phyloP scores from a whole-genome alignment of 2,888 invertebrate genomes.

The Cataglyphis altisquamis region DNA sequence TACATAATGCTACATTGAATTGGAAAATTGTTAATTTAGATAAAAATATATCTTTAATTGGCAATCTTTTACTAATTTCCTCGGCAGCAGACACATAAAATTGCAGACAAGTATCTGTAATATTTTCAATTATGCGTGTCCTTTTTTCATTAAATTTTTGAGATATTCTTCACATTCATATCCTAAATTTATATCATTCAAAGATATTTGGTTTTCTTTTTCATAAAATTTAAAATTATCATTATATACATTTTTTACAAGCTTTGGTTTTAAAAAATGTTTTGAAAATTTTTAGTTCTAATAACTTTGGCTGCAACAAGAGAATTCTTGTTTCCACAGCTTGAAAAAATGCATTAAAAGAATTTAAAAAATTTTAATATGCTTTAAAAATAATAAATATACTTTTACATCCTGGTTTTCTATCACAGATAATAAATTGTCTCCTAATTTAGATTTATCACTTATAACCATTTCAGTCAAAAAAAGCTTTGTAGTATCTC shows the following conservation, averaged over 20 bases:
- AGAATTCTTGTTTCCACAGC: neutral
- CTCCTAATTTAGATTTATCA: neutral
- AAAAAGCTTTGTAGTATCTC: neutral
- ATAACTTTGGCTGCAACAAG: neutral
- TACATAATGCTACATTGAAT: no score
- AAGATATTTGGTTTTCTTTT: neutral
- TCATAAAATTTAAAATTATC: neutral
- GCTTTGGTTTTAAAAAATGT: neutral
- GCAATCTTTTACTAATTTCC: no score
- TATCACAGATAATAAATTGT: neutral
- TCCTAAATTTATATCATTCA: neutral
- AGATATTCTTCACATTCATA: neutral
- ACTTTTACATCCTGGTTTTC: neutral
- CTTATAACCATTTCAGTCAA: neutral
- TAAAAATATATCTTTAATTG: no score
- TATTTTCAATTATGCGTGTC: no score
- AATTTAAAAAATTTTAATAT: neutral
- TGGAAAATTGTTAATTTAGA: no score
- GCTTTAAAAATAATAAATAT: neutral
- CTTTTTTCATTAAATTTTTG: no score
- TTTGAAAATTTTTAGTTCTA: neutral
- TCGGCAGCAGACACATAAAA: no score
- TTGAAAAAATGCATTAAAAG: neutral
- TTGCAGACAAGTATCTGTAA: no score
- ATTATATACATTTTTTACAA: neutral